phyloP scores from a whole-genome alignment of 2,797 vertebrate species.

The Myotis vivesi region DNA sequence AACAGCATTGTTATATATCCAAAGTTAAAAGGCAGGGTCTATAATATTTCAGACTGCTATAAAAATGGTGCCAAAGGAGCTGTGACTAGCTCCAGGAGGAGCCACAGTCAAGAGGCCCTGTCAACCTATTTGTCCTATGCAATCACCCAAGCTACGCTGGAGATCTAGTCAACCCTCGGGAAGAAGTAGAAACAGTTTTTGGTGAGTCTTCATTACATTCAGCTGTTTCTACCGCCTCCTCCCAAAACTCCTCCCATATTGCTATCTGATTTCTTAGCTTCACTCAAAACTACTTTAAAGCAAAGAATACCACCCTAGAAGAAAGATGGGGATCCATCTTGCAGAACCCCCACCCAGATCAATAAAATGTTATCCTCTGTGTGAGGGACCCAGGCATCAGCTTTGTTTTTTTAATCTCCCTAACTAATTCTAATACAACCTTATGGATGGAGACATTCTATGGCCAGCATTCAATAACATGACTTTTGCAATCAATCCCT shows the following conservation, averaged over 20 bases:
- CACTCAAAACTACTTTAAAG: constrained; percentile 14
- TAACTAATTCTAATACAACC: not conserved
- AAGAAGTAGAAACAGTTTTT: not conserved
- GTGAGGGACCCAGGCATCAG: not conserved
- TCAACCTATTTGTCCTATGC: not conserved
- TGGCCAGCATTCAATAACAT: not conserved
- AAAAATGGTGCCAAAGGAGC: not conserved
- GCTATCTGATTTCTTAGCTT: not conserved
- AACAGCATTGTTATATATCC: not conserved
- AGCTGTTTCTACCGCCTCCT: not conserved
- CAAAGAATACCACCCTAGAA: not conserved
- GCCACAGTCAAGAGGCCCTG: not conserved
- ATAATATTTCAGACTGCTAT: not conserved
- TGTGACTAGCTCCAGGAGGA: not conserved
- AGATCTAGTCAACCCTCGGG: not conserved
- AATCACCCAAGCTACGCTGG: not conserved
- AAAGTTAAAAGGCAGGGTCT: constrained; percentile 7
- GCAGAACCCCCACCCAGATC: not conserved
- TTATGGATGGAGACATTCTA: not conserved
- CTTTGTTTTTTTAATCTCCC: not conserved
- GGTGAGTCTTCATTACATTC: not conserved
- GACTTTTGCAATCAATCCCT: constrained; percentile 15
- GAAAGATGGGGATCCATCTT: not conserved
- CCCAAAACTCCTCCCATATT: not conserved
- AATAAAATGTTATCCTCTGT: not conserved